Base-by-base conservation (phyloP, 2,113 vertebrate species). In the Symphodus melops region DNA sequence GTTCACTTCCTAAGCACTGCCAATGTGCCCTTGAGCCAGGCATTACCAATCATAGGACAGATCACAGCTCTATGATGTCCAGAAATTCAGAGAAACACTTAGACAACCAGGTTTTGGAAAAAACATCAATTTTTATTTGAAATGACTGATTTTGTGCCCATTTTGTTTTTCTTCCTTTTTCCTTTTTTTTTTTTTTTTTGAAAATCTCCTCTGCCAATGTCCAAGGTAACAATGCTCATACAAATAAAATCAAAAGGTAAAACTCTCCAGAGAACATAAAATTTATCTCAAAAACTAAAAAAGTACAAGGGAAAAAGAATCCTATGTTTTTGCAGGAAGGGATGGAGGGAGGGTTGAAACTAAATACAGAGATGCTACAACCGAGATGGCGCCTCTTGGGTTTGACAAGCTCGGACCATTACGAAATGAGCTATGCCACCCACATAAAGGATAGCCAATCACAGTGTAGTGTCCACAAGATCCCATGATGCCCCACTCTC, bases 401-500 rank as follows among this genome's bases (percentile, higher is more conserved):
- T 21, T n/a, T 37, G 65, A 86, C 9, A 10, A 72, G 75, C 82
- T 73, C 51, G 44, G 36, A 64, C 70, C 85, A 71, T 37, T 16
- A 19, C 1, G 23, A 25, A 21, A n/a, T 70, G 51, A 63, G 73
- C 48, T 59, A 20, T 1, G 54, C 52, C 42, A 9, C 33, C 69
- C 75, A 73, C 37, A 61, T 67, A 72, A 77, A 83, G 72, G 73
- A 72, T 14, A 86, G 82, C 91, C 90, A 91, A 87, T 94, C 92
- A 93, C 92, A 94, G 94, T 92, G 92, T 87, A 92, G 89, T 84
- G 88, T 93, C 91, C 89, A 88, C 83, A 88, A 88, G 82, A 87
- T 92, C 93, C 89, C 88, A 92, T 89, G 77, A 92, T 89, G 90
- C 87, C 88, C 78, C 81, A 85, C 86, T 92, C 90, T 93, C 90